Base-by-base conservation (phyloP, 2,888 invertebrate genomes). In the Synanthedon andrenaeformis region DNA sequence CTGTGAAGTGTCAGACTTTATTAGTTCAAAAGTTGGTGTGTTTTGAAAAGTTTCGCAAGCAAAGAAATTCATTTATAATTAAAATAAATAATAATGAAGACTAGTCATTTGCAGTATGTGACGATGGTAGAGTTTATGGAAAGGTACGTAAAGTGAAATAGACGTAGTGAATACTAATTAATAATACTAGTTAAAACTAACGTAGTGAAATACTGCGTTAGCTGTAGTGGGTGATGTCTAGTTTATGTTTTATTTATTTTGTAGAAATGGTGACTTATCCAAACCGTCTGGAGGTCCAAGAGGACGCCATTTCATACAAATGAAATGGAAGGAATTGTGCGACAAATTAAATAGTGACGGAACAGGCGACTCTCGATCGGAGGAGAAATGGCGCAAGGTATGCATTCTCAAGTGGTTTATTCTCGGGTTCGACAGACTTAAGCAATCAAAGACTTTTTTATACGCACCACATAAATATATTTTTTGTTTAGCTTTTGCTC, bases 331-430 rank as follows among this genome's bases (percentile, higher is more conserved):
- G 13, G 17, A 23, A 13, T 10, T 50, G 10, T 19, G 50, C 19
- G 12, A 14, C 8, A 50, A 50, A 53, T 53, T 53, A 51, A 53
- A 53, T 42, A 51, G 51, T 17, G 53, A 53, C 10, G 50, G 19
- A 19, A 42, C 50, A 14, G 53, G 53, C 35, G 19, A 49, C 14
- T 49, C 14, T 13, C 17, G 41, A 17, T 14, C 50, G 13, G 53
- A 53, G 23, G 53, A 50, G 49, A 53, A 53, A 49, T 53, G 49
- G 50, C 49, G 53, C 14, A 50, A 53, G 49, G 53, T 49, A 50
- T 12, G 53, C 28, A 23, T 23, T 19, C 42, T 42, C 42, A n/a
- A 42, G n/a, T 42, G 11, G 42, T 42, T 42, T 42, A 42, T n/a
- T 42, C 42, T 42, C n/a, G 42, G 42, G n/a, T n/a, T 42, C n/a